phyloP scores from a whole-genome alignment of 2,888 invertebrate species.

The Harmothoe impar region DNA sequence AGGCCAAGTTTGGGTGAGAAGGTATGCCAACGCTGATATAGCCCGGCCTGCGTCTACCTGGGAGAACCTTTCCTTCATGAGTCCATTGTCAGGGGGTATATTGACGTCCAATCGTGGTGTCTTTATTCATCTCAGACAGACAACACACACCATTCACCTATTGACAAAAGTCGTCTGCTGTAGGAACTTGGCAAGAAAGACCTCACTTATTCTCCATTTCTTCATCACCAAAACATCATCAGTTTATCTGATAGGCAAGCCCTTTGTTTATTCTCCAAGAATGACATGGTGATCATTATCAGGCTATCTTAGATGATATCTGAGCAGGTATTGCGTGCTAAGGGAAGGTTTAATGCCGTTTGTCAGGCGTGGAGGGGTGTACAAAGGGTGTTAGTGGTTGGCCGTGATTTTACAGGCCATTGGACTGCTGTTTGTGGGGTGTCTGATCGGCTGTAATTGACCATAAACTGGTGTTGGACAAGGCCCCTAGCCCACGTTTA shows the following conservation, averaged over 20 bases:
- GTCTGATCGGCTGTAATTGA: conserved; percentile 49
- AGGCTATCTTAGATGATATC: background rate
- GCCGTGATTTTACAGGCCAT: conserved; percentile 41
- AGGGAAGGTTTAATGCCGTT: background rate
- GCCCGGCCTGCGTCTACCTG: background rate
- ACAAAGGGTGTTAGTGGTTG: conserved; percentile 38
- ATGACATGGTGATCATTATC: conserved; percentile 26
- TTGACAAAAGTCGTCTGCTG: conserved; percentile 27
- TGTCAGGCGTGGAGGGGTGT: background rate
- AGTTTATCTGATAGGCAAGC: background rate
- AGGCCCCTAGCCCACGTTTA: conserved; percentile 28
- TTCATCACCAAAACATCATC: background rate
- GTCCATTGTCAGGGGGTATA: background rate
- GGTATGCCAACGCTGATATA: conserved; percentile 59
- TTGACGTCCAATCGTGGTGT: background rate
- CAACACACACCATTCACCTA: background rate
- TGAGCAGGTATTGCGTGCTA: background rate
- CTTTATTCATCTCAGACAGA: conserved; percentile 3
- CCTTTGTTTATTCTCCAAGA: conserved; percentile 39
- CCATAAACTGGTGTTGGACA: background rate
- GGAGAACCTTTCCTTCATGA: background rate
- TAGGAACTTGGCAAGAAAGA: conserved; percentile 32
- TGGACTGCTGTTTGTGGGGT: conserved; percentile 11
- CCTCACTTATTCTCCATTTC: background rate
- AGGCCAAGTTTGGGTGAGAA: conserved; percentile 38